Evolutionary conservation across 1,140 invertebrate genomes (phyloP).

Genomic region (Adoxophyes honmai): DNA sequence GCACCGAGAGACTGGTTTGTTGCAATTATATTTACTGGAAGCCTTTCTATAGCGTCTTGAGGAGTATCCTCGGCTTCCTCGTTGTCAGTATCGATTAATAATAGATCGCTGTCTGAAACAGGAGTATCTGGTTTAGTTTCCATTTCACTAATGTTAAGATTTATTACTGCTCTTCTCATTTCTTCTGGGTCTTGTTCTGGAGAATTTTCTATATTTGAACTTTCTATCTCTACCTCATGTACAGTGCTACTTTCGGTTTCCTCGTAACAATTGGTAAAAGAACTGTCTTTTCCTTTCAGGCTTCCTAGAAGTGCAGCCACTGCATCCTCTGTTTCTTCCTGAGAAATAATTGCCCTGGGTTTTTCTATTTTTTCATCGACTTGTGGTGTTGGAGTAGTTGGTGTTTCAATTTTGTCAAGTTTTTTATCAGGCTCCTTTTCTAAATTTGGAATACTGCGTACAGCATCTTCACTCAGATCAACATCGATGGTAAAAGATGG

Average conservation of each 20-base stretch:
- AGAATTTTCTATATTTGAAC: slow-evolving; percentile 66
- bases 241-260: slow-evolving; percentile 58
- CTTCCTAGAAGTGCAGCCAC: slow-evolving; percentile 91
- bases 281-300: slow-evolving; percentile 79
- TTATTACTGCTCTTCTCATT: slow-evolving; percentile 87
- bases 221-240: slow-evolving; percentile 62
- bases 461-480: slow-evolving; percentile 87
- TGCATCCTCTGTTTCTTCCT: slow-evolving; percentile 95
- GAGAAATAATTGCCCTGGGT: slow-evolving; percentile 89
- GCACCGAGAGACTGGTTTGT: slow-evolving; percentile 50
- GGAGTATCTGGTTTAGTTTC: slow-evolving; percentile 90
- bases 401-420: slow-evolving; percentile 37
- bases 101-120: slow-evolving; percentile 87
- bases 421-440: slow-evolving; percentile 49
- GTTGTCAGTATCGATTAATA: slow-evolving; percentile 92
- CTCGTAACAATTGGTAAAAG: slow-evolving; percentile 75
- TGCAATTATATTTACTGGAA: slow-evolving; percentile 60
- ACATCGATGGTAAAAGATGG: slow-evolving; percentile 54
- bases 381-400: slow-evolving; percentile 57
- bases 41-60: slow-evolving; percentile 59
- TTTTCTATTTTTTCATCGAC: slow-evolving; percentile 84
- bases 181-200: slow-evolving; percentile 86
- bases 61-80: slow-evolving; percentile 80
- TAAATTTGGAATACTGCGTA: slow-evolving; percentile 78
- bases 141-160: slow-evolving; percentile 83